Evolutionary conservation across 1,140 invertebrate species (phyloP).

Genomic region (Bombus soroeensis): DNA sequence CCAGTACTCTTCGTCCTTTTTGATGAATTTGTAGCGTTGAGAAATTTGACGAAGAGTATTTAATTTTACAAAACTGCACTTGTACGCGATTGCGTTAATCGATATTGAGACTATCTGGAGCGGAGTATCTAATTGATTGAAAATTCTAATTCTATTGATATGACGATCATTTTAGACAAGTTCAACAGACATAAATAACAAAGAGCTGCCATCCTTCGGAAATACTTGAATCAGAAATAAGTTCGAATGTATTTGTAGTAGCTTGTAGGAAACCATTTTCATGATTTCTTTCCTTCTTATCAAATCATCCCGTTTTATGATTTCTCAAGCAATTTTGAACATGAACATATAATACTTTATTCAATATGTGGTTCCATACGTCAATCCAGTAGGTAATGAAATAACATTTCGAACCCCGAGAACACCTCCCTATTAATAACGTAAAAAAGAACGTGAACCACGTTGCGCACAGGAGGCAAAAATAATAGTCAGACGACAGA

Average conservation of each 20-base stretch:
- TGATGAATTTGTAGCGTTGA: neutral
- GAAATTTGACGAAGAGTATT: neutral
- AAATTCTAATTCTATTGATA: too few species aligned
- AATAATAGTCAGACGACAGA: slow-evolving; percentile 65
- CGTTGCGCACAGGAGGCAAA: slow-evolving; percentile 30
- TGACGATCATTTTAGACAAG: too few species aligned
- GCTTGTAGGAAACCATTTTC: neutral
- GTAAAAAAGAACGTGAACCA: neutral
- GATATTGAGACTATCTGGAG: too few species aligned
- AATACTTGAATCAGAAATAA: neutral
- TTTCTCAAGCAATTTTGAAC: neutral
- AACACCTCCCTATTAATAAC: neutral
- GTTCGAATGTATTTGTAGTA: too few species aligned
- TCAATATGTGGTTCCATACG: too few species aligned
- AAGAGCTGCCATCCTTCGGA: neutral
- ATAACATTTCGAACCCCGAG: too few species aligned
- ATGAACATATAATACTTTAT: neutral
- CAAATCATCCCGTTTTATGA: neutral
- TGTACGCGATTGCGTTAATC: neutral
- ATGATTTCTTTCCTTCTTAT: neutral
- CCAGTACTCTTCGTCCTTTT: neutral
- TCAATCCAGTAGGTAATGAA: too few species aligned
- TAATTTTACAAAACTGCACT: neutral
- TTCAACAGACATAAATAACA: neutral
- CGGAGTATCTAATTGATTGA: too few species aligned